These are phyloP conservation scores for Epinotia bilunana DNA, from an alignment of 2,888 invertebrate species.

Conservation along the genomic window DNA sequence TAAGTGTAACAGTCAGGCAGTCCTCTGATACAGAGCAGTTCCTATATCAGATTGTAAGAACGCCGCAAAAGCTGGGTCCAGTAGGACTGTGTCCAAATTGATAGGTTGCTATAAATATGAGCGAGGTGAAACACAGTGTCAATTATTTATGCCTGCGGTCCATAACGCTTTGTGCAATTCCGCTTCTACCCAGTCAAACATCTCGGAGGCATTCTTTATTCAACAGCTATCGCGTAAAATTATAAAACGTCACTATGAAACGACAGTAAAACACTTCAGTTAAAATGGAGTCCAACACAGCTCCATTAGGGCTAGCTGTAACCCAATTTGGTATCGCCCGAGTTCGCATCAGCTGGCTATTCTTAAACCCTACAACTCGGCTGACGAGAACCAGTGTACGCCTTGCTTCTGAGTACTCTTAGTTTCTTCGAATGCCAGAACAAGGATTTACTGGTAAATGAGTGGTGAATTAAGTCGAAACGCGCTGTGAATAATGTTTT, in stretches of 20 bases:
- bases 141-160: too few species aligned
- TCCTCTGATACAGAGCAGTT: too few species aligned
- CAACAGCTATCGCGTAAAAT: neutral
- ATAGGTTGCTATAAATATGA: too few species aligned
- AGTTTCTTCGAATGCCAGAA: neutral
- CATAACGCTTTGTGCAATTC: too few species aligned
- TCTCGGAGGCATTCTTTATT: neutral
- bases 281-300: conserved; percentile 17
- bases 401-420: neutral
- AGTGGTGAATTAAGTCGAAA: neutral
- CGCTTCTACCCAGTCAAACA: too few species aligned
- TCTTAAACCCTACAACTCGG: neutral
- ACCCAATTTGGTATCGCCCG: conserved; percentile 12
- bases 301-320: conserved; percentile 19
- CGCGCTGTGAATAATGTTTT: neutral
- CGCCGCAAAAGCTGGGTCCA: too few species aligned
- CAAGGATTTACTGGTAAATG: neutral
- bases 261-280: conserved; percentile 3
- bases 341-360: neutral
- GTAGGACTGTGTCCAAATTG: too few species aligned
- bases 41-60: too few species aligned
- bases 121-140: too few species aligned
- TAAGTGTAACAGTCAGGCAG: too few species aligned
- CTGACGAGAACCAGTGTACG: neutral
- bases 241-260: neutral